Evolutionary conservation across 2,888 invertebrate genomes (phyloP).

Genomic region (Latrodectus hesperus): DNA sequence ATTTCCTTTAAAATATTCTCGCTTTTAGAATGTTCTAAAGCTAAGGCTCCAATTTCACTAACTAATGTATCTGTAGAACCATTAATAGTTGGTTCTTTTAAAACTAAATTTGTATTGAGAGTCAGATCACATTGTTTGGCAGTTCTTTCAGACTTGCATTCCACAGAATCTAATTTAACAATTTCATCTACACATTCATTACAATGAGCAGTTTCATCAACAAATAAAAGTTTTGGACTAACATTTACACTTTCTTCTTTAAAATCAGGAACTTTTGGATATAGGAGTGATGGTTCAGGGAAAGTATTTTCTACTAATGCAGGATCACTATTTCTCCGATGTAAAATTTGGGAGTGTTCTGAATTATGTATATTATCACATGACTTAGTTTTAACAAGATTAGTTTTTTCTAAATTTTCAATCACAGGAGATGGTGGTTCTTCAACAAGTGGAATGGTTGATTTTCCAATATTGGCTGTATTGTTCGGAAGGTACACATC

Average conservation of each 20-base stretch:
- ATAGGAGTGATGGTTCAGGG: constrained; percentile 7
- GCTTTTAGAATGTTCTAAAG: constrained; percentile 20
- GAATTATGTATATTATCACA: constrained; percentile 87
- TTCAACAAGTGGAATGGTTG: constrained; percentile 68
- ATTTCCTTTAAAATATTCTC: constrained; percentile 8
- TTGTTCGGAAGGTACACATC: constrained; percentile 84
- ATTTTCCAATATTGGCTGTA: constrained; percentile 46
- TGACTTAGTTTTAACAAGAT: constrained; percentile 83
- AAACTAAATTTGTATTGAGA: constrained; percentile 28
- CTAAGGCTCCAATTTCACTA: constrained; percentile 70
- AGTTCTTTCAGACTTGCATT: constrained; percentile 26
- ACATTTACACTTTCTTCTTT: not conserved
- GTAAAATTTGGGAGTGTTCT: constrained; percentile 78
- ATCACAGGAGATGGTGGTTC: not conserved
- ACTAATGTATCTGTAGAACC: constrained; percentile 79
- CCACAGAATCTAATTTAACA: not conserved
- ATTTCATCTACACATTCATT: not conserved
- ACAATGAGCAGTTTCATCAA: not conserved
- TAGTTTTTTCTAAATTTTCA: constrained; percentile 33
- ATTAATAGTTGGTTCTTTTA: constrained; percentile 73
- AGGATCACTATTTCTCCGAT: constrained; percentile 89
- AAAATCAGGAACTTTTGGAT: constrained; percentile 20
- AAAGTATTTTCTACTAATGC: constrained; percentile 81
- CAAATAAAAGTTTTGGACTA: not conserved
- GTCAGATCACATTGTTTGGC: not conserved